Evolutionary conservation across 2,888 invertebrate species (phyloP).

Genomic region (Cheiracanthium punctorium): DNA sequence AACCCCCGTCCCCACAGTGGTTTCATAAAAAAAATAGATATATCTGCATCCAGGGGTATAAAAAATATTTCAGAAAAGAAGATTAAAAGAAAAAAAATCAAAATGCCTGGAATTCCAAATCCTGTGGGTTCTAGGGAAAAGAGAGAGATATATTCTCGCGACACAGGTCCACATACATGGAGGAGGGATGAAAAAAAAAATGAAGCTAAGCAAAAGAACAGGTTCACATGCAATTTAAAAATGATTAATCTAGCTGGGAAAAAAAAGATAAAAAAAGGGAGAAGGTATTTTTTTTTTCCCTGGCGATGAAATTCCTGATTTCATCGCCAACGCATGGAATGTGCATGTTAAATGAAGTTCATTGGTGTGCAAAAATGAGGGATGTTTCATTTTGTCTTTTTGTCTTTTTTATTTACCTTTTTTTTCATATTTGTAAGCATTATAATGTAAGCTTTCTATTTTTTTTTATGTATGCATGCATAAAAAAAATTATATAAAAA

Average conservation of each 20-base stretch:
- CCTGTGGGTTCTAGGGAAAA: background rate
- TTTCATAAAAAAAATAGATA: slow-evolving; percentile 52
- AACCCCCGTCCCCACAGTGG: slow-evolving; percentile 14
- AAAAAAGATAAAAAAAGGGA: slow-evolving; percentile 1
- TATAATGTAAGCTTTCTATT: slow-evolving; percentile 23
- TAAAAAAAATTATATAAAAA: slow-evolving; percentile 10
- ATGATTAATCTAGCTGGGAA: slow-evolving; percentile 66
- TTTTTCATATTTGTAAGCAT: slow-evolving; percentile 1
- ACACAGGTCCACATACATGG: background rate
- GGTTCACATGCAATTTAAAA: slow-evolving; percentile 63
- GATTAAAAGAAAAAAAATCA: slow-evolving; percentile 23
- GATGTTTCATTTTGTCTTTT: slow-evolving; percentile 46
- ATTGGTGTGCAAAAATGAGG: slow-evolving; percentile 45
- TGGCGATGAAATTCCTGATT: slow-evolving; percentile 32
- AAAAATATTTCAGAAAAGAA: background rate
- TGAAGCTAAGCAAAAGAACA: background rate
- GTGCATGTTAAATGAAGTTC: slow-evolving; percentile 58
- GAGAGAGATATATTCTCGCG: slow-evolving; percentile 23
- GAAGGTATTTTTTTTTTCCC: slow-evolving; percentile 31
- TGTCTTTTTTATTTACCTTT: slow-evolving; percentile 30
- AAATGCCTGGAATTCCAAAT: slow-evolving; percentile 60
- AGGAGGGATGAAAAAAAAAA: background rate
- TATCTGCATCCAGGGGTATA: slow-evolving; percentile 42
- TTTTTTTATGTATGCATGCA: slow-evolving; percentile 2
- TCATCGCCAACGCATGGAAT: slow-evolving; percentile 55